These are phyloP conservation scores for Heliconius aoede DNA, from an alignment of 2,888 invertebrate genomes.

Conservation along the genomic window DNA sequence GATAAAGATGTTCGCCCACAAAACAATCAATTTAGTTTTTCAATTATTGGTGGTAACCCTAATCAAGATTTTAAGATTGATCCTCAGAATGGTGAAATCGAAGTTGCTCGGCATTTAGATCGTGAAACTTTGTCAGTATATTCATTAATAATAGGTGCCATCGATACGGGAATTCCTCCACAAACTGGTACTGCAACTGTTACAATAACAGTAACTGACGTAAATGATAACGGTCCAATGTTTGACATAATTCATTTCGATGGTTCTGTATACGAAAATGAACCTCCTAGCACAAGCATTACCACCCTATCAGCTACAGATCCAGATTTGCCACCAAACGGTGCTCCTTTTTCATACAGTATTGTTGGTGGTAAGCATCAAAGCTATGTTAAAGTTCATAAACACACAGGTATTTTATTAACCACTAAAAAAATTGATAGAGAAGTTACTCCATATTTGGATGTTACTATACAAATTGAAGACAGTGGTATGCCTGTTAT, in stretches of 20 bases:
- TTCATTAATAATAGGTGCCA: slow-evolving; percentile 91
- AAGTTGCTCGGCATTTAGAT: slow-evolving; percentile 89
- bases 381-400: slow-evolving; percentile 89
- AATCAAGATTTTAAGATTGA: slow-evolving; percentile 94
- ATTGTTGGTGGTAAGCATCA: slow-evolving; percentile 91
- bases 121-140: slow-evolving; percentile 91
- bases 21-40: slow-evolving; percentile 96
- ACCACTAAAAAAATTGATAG: slow-evolving; percentile 92
- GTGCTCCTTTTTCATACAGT: slow-evolving; percentile 93
- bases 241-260: slow-evolving; percentile 88
- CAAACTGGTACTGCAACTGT: slow-evolving; percentile 96
- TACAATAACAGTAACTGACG: slow-evolving; percentile 90
- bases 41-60: slow-evolving; percentile 92
- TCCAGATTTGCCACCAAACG: slow-evolving; percentile 94
- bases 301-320: slow-evolving; percentile 94
- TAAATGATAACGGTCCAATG: slow-evolving; percentile 96
- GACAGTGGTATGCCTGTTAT: slow-evolving; percentile 94
- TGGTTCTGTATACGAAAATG: slow-evolving; percentile 93
- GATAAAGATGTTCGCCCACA: slow-evolving; percentile 96
- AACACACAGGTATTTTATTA: slow-evolving; percentile 90
- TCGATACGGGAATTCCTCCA: slow-evolving; percentile 94
- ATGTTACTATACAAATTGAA: slow-evolving; percentile 91
- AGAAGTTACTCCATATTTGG: slow-evolving; percentile 89
- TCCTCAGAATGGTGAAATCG: slow-evolving; percentile 92
- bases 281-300: slow-evolving; percentile 91